These are phyloP conservation scores for Pachycephala philippinensis DNA, from an alignment of 2,113 vertebrate genomes.

Conservation along the genomic window DNA sequence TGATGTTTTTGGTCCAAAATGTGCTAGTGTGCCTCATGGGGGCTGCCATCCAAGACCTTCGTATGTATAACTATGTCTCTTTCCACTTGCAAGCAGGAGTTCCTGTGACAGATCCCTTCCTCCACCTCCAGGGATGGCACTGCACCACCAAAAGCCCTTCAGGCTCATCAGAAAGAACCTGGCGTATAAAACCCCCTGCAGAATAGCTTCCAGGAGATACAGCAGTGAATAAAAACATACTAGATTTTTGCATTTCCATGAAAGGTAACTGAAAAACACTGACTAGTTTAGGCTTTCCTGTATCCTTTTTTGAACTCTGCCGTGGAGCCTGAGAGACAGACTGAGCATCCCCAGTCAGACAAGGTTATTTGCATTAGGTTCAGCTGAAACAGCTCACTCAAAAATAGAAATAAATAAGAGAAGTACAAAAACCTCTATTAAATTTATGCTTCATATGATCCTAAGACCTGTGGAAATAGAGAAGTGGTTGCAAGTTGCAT, in stretches of 20 bases:
- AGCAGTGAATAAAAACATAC: not conserved
- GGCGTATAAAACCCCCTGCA: not conserved
- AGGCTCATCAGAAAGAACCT: not conserved
- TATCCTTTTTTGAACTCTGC: not conserved
- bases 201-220: not conserved
- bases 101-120: not conserved
- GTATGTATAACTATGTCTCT: fast-evolving
- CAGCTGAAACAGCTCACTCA: not conserved
- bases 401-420: not conserved
- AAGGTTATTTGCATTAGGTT: not conserved
- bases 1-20: not conserved
- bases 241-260: not conserved
- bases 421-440: not conserved
- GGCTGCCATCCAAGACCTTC: not conserved
- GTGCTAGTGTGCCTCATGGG: fast-evolving
- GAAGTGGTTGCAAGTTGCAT: not conserved
- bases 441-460: not conserved
- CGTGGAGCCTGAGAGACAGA: not conserved
- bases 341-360: not conserved
- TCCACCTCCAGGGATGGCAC: not conserved
- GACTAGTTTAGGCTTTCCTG: not conserved
- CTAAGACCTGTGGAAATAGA: not conserved
- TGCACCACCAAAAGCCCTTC: not conserved
- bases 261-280: not conserved
- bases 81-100: not conserved